phyloP scores from a whole-genome alignment of 1,140 invertebrate genomes.

The Trinorchestia longiramus region DNA sequence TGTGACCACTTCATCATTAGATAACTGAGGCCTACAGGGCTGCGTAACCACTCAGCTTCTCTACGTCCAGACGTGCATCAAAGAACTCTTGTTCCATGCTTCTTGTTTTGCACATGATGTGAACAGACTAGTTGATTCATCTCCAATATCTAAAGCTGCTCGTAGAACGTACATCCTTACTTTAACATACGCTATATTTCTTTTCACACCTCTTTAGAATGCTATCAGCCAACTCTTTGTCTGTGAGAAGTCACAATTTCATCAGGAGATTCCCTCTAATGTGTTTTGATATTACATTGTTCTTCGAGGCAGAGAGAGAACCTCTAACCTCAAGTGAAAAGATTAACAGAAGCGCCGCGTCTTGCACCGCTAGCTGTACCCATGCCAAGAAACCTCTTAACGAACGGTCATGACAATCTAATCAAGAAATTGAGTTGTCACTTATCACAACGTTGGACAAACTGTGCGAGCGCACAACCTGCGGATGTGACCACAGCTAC shows the following conservation, averaged over 20 bases:
- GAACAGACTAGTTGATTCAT: not conserved
- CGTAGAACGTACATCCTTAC: not conserved
- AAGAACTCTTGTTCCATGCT: not conserved
- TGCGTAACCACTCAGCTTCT: not conserved
- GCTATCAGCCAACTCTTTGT: not conserved
- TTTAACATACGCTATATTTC: not conserved
- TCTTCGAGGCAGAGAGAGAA: not conserved
- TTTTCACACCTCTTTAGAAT: not conserved
- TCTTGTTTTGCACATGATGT: not conserved
- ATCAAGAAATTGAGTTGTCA: not conserved
- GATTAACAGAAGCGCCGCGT: not conserved
- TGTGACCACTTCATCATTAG: not conserved
- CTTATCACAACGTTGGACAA: not conserved
- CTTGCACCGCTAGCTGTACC: not conserved
- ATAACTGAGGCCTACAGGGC: not conserved
- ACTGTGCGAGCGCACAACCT: not conserved
- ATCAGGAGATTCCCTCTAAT: not conserved
- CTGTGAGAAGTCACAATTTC: not conserved
- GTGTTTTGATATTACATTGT: not conserved
- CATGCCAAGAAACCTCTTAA: not conserved
- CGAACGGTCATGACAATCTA: not conserved
- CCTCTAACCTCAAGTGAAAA: not conserved
- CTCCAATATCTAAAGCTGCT: not conserved
- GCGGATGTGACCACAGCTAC: conserved; percentile 1
- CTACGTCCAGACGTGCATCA: not conserved